These are phyloP conservation scores for Lottia scabra DNA, from an alignment of 2,888 invertebrate genomes.

Conservation along the genomic window DNA sequence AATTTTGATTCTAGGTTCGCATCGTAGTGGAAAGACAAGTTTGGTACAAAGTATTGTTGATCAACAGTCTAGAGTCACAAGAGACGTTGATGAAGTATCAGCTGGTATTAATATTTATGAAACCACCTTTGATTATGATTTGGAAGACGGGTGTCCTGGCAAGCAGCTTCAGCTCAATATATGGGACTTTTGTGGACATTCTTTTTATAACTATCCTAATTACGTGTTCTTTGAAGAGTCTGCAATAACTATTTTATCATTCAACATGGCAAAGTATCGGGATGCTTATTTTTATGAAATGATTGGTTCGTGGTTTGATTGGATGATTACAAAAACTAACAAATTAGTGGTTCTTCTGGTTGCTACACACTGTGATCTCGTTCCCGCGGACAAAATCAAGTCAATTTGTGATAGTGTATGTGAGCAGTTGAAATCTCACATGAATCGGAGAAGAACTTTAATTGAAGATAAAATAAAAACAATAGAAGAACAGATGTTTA, in stretches of 20 bases:
- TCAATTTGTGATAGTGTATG: constrained; percentile 28
- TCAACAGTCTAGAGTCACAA: constrained; percentile 60
- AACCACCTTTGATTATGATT: constrained; percentile 45
- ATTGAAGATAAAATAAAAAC: constrained; percentile 55
- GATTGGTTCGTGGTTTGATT: constrained; percentile 66
- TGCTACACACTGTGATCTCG: constrained; percentile 61
- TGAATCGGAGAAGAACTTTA: constrained; percentile 37
- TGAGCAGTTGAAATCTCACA: constrained; percentile 42
- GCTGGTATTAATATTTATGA: constrained; percentile 60
- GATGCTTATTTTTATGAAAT: constrained; percentile 51
- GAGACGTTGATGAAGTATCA: constrained; percentile 53
- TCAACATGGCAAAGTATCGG: constrained; percentile 61
- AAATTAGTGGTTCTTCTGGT: constrained; percentile 60
- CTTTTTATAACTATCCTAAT: constrained; percentile 58
- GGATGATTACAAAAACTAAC: constrained; percentile 64
- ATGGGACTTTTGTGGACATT: constrained; percentile 65
- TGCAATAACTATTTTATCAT: constrained; percentile 59
- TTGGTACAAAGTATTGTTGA: constrained; percentile 64
- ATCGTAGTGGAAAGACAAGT: constrained; percentile 57
- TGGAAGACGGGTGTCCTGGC: constrained; percentile 26
- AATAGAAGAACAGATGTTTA: constrained; percentile 59
- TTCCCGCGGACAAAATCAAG: constrained; percentile 36
- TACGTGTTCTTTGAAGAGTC: constrained; percentile 62
- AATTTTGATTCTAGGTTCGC: constrained; percentile 52
- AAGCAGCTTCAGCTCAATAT: constrained; percentile 51